Evolutionary conservation across 2,113 vertebrate species (phyloP), one percentile per base, ranked within the genome.

Genomic region (Saguinus imperator): DNA sequence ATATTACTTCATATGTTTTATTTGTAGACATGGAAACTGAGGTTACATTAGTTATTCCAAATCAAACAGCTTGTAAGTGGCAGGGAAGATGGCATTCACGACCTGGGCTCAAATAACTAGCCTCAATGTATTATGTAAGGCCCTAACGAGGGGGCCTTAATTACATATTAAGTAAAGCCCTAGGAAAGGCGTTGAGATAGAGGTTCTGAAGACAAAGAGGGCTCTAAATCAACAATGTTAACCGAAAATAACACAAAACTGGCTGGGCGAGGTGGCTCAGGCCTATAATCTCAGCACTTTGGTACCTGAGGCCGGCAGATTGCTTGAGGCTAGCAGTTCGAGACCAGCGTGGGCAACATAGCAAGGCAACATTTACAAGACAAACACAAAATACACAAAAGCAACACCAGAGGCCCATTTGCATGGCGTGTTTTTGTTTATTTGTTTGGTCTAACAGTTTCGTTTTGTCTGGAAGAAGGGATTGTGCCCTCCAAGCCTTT

Each of bases 101-200:
- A 89, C 48, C 58, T 70, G 32, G 48, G 37, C 8, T 94, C 80
- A 96, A 88, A 72, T 72, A 94, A 88, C 32, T 52, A 94, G 75
- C 21, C 52, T 70, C 58, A 16, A 5, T 35, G 25, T 87, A 66
- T 66, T 68, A 94, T 75, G 52, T 66, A 70, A 95, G 29, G 72
- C 35, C 29, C 29, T 48, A 18, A 17, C 35, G 55, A 75, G 14
- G 55, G 25, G 14, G 43, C 43, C 43, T 43, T 4, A 43, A 43
- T 14, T 79, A 35, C 32, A 57, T 86, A 61, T 61, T 61, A 95
- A 77, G 64, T 75, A 57, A 94, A 52, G 81, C 64, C 45, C 45
- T 79, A 92, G 32, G 45, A 80, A 43, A 80, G 50, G 72, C 13
- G 11, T n/a, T 55, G 27, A 61, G 88, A 86, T 10, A 35, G 52